Evolutionary conservation across 2,888 invertebrate genomes (phyloP).

Genomic region (Proisotoma minuta): DNA sequence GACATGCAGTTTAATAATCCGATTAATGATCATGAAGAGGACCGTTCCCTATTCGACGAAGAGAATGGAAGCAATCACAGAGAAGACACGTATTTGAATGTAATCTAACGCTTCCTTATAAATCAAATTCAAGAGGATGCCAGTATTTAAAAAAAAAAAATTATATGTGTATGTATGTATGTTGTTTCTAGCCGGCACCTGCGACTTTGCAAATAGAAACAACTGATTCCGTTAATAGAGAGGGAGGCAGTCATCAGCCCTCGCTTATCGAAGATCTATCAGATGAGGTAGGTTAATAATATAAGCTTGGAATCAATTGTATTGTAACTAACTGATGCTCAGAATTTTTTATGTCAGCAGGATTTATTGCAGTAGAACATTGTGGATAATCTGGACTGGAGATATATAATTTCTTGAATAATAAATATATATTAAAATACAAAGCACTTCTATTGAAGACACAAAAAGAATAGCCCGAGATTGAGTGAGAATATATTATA

Average conservation of each 20-base stretch:
- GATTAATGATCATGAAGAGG: background rate
- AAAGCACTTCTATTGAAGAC: too few relatives aligned
- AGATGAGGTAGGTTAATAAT: constrained; percentile 32
- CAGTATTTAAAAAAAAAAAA: background rate
- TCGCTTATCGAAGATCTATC: constrained; percentile 35
- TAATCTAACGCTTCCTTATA: too few relatives aligned
- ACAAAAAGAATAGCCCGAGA: too few relatives aligned
- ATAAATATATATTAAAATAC: background rate
- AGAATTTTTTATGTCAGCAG: constrained; percentile 13
- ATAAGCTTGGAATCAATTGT: background rate
- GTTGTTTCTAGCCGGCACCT: constrained; percentile 34
- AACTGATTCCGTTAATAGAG: constrained; percentile 36
- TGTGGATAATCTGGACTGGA: background rate
- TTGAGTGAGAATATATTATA: too few relatives aligned
- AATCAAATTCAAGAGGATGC: background rate
- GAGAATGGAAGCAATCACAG: background rate
- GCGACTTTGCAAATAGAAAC: constrained; percentile 44
- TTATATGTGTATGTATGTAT: background rate
- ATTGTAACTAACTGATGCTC: background rate
- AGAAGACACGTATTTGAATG: too few relatives aligned
- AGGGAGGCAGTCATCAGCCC: background rate
- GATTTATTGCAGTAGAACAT: constrained; percentile 6
- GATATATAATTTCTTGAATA: background rate
- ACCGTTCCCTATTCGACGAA: background rate
- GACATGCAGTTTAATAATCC: constrained; percentile 27